Evolutionary conservation across 2,888 invertebrate species (phyloP).

Genomic region (Mythimna albipuncta): DNA sequence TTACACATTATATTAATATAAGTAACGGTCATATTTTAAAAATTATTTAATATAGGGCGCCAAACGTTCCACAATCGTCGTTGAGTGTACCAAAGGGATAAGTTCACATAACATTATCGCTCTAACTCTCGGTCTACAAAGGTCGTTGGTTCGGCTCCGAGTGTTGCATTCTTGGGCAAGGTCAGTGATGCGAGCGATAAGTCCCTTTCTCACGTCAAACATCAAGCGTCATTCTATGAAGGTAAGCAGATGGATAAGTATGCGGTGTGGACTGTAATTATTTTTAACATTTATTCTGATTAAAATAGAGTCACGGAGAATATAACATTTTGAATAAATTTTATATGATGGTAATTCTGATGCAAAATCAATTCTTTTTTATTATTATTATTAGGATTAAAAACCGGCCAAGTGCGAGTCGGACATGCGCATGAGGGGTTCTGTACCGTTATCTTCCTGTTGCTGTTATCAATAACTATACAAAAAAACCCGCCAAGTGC

Average conservation of each 20-base stretch:
- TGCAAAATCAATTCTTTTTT: no score
- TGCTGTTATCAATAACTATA: no score
- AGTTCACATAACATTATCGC: not conserved
- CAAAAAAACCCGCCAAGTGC: no score
- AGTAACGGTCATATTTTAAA: no score
- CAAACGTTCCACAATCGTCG: no score
- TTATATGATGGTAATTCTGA: not conserved
- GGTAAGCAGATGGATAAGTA: conserved; percentile 15
- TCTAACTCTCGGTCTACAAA: conserved; percentile 43
- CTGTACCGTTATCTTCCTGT: no score
- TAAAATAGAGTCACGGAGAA: not conserved
- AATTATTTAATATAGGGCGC: no score
- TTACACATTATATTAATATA: no score
- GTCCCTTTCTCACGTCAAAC: conserved; percentile 57
- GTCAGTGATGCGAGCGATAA: conserved; percentile 55
- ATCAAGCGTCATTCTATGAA: conserved; percentile 26
- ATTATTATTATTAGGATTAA: no score
- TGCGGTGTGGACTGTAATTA: conserved; percentile 9
- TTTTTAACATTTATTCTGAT: conserved; percentile 22
- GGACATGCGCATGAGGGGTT: no score
- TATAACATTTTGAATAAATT: not conserved
- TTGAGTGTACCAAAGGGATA: not conserved
- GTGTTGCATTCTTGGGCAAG: conserved; percentile 63
- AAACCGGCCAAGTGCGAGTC: no score
- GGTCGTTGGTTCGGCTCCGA: conserved; percentile 52